Evolutionary conservation across 2,888 invertebrate species (phyloP).

Genomic region (Drosophila nigricruria): DNA sequence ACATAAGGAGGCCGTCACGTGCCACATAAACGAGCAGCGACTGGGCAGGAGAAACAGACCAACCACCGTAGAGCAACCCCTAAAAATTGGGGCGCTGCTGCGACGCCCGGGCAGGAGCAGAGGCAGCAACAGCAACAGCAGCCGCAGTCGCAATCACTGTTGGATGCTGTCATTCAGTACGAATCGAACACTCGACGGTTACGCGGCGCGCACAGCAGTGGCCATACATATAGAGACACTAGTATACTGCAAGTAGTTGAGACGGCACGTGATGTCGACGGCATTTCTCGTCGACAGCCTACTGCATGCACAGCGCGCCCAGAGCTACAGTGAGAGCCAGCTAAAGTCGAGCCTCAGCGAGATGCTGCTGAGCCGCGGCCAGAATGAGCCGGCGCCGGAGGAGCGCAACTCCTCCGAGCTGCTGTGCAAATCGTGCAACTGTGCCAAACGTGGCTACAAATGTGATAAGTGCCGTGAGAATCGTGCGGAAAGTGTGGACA

Average conservation of each 20-base stretch:
- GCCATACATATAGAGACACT: conserved; percentile 37
- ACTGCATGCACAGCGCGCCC: conserved; percentile 81
- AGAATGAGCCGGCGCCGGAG: conserved; percentile 31
- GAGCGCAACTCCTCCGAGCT: conserved; percentile 35
- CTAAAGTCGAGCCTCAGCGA: conserved; percentile 69
- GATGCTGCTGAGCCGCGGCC: conserved; percentile 82
- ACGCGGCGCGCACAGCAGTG: conserved; percentile 61
- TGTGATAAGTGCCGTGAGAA: conserved; percentile 75
- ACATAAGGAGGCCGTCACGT: conserved; percentile 62
- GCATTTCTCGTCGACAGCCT: conserved; percentile 85
- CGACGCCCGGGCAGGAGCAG: conserved; percentile 36
- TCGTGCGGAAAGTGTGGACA: conserved; percentile 77
- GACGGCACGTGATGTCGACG: conserved; percentile 82
- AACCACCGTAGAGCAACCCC: conserved; percentile 84
- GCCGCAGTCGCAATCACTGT: conserved; percentile 17
- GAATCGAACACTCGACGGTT: conserved; percentile 75
- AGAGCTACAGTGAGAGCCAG: conserved; percentile 76
- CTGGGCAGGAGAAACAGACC: conserved; percentile 84
- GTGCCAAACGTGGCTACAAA: conserved; percentile 72
- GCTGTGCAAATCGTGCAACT: conserved; percentile 57
- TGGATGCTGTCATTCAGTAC: conserved; percentile 67
- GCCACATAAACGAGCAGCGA: conserved; percentile 58
- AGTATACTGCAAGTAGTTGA: conserved; percentile 10
- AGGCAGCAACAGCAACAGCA: conserved; percentile 12
- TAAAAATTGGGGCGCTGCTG: conserved; percentile 61